Conservation (phyloP, 2,888 invertebrate species). For the Eledona agricola region DNA sequence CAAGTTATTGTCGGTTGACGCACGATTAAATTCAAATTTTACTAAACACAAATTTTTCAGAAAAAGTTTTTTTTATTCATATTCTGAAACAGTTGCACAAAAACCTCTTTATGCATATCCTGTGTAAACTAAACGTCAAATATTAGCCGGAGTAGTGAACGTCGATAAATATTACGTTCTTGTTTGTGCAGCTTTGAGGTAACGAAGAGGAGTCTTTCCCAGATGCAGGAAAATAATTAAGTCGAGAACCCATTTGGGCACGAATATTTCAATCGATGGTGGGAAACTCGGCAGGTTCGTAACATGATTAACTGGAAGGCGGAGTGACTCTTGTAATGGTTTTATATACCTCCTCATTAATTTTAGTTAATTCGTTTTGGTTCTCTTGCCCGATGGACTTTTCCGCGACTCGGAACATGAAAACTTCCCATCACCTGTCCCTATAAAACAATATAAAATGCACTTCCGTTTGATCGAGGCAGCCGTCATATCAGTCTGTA, state of each 20-base stretch:
- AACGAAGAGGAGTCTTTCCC: slow-evolving; percentile 2
- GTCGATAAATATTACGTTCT: too few species aligned
- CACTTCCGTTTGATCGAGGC: slow-evolving; percentile 28
- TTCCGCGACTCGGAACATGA: too few species aligned
- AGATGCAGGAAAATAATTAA: slow-evolving; percentile 45
- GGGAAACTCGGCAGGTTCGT: slow-evolving; percentile 56
- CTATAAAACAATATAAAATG: slow-evolving; percentile 42
- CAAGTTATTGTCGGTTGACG: too few species aligned
- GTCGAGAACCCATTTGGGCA: slow-evolving; percentile 42
- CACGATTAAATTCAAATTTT: too few species aligned
- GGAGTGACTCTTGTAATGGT: slow-evolving; percentile 56
- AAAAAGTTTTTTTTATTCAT: too few species aligned
- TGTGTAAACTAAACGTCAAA: too few species aligned
- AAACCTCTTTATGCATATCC: too few species aligned
- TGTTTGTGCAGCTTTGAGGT: not conserved
- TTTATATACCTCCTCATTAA: slow-evolving; percentile 57
- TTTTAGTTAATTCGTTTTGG: slow-evolving; percentile 55
- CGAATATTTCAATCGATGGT: slow-evolving; percentile 58
- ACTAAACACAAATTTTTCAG: too few species aligned
- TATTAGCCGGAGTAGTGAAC: too few species aligned
- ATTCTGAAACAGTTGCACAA: too few species aligned
- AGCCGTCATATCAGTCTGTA: slow-evolving; percentile 15
- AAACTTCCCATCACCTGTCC: slow-evolving; percentile 38
- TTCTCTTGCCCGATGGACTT: too few species aligned
- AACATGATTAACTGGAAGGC: slow-evolving; percentile 61